Conservation (phyloP, 2,113 vertebrate genomes). For the Nerophis lumbriciformis region DNA sequence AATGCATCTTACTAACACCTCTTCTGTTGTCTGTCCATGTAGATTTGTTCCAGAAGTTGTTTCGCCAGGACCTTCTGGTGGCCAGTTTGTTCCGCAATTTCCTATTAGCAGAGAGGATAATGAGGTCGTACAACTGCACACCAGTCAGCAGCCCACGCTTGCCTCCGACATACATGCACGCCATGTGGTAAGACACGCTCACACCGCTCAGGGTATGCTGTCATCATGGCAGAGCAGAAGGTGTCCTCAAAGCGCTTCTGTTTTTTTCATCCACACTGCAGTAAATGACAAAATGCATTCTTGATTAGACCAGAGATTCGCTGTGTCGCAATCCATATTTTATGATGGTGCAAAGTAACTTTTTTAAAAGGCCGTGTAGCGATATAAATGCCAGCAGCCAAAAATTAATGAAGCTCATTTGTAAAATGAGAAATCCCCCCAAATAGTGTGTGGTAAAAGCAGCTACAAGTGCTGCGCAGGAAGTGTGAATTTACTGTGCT, state of each 20-base stretch:
- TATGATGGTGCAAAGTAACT: constrained; percentile 5
- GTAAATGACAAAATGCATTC: constrained; percentile 9
- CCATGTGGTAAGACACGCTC: constrained; percentile 87
- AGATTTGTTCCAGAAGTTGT: constrained; percentile 99
- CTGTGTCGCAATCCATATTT: constrained; percentile 9
- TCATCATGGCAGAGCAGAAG: background rate
- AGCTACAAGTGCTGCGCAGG: background rate
- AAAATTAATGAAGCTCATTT: constrained; percentile 15
- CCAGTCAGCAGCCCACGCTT: constrained; percentile 95
- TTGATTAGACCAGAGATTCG: constrained; percentile 4
- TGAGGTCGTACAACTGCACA: constrained; percentile 97
- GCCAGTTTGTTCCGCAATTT: constrained; percentile 97
- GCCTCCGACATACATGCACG: constrained; percentile 96
- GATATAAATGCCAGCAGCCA: constrained; percentile 1
- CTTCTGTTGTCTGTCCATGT: constrained; percentile 12
- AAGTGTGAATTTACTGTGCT: background rate
- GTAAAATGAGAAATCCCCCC: constrained; percentile 11
- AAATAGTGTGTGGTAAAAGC: background rate
- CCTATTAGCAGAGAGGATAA: constrained; percentile 91
- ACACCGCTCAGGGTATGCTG: background rate
- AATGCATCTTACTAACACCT: background rate
- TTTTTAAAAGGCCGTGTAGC: constrained; percentile 7
- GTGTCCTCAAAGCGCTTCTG: background rate
- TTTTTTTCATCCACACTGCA: background rate
- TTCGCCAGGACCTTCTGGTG: constrained; percentile 93